Base-by-base conservation (phyloP, 2,113 vertebrate genomes). In the Bettongia penicillata region DNA sequence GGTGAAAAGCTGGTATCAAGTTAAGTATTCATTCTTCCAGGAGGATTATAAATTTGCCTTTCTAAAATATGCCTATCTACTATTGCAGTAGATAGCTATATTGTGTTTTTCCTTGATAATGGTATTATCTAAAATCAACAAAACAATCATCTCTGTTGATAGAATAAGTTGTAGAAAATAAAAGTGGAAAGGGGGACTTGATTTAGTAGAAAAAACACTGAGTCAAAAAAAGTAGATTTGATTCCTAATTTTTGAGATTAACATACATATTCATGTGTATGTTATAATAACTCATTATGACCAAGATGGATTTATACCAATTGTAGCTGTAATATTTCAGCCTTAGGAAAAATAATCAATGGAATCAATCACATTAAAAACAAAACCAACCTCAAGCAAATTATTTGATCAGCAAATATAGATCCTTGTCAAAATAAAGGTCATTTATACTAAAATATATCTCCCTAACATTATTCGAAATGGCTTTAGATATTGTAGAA, bases 71-170 rank as follows among this genome's bases (percentile, higher is more conserved):
- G 47, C 24, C 68, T 43, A 93, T 90, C 89, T 25, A 94, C 6
- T 95, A 90, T 93, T 90, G 47, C 4, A 94, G 91, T 22, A 90
- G 9, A 53, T 51, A 77, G 5, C 16, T 77, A 89, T 23, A 89
- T 89, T 89, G 37, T 28, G 37, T 61, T 94, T 95, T 93, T 31
- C 31, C 90, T 95, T 96, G 37, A 96, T 93, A 43, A 84, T 84
- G 43, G 22, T 31, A 61, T 61, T n/a, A 22, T 22, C 37, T 8
- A 8, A 22, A n/a, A 84, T 84, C n/a, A 84, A 43, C 4, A 84
- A n/a, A 68, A 68, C 31, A n/a, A 10, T 61, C 11, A 2, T 77
- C 37, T 77, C 61, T 19, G 12, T 77, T 43, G 6, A 43, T 84
- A 43, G 37, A 22, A n/a, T 22, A 84, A 43, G 16, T n/a, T 0